Conservation (phyloP, 37 sponge, comb jelly and placozoan genomes). For the Tethya wilhelma region DNA sequence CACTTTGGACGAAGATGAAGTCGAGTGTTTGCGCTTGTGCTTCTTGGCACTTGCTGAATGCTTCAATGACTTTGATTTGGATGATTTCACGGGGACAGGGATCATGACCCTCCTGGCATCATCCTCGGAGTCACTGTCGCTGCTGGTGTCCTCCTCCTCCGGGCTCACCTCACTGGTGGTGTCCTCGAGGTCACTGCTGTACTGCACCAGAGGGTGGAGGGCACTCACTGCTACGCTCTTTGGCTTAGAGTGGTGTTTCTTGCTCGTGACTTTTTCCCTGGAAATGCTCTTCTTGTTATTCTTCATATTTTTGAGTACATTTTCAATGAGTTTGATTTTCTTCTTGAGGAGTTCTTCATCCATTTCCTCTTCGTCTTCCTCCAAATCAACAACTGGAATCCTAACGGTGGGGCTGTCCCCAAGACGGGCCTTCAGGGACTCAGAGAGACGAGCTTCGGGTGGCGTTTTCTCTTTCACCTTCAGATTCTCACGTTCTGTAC, state of each 20-base stretch:
- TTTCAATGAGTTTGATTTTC: neutral
- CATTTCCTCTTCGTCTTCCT: neutral
- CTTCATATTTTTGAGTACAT: no score
- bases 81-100: no score
- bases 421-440: neutral
- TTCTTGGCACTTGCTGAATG: no score
- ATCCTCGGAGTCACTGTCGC: neutral
- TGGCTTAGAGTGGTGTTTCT: no score
- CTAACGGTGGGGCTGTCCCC: neutral
- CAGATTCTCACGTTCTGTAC: neutral
- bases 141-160: neutral
- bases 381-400: neutral
- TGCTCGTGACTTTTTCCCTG: no score
- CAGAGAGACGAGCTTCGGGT: constrained; percentile 4
- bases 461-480: neutral
- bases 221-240: no score
- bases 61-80: no score
- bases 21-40: neutral
- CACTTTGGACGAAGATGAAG: neutral
- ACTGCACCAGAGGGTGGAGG: no score
- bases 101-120: no score
- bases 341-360: neutral
- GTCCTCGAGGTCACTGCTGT: neutral
- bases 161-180: neutral
- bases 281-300: no score